Evolutionary conservation across 2,888 invertebrate species (phyloP), one percentile per base, ranked within the genome.

Genomic region (Drosophila ochracea): DNA sequence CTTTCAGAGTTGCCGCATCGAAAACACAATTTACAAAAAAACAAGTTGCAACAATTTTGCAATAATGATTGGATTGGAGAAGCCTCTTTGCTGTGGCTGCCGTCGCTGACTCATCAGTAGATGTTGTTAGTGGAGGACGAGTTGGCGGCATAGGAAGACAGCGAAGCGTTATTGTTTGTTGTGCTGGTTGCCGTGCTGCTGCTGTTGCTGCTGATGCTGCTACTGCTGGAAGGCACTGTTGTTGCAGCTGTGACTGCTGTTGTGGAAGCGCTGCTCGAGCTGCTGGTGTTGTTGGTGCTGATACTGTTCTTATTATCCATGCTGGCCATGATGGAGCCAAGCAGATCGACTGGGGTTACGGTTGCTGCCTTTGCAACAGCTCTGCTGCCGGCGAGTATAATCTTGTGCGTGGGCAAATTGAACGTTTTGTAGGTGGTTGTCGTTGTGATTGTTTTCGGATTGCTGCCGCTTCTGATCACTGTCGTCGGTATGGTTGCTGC

Each of bases 321-420:
- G 84, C 93, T 92, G 72, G 93, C 93, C 91, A 93, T 93, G 30
- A 93, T 93, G 25, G 93, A 93, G 74, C 93, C 93, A n/a, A 93
- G 86, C 55, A 93, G 88, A 84, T 93, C 93, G 43, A 92, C 86
- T 16, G 78, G 86, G 33, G 82, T 77, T 21, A 76, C 80, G 16
- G 73, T 10, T 49, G 89, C 68, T 11, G 77, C 28, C 25, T 77
- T 88, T 30, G 67, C 21, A 13, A 76, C 68, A 49, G 66, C 62
- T 49, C 83, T 67, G 65, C 64, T 77, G 60, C 71, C 74, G 58
- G 91, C 65, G n/a, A 90, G 68, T 37, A 86, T 89, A 54, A 89
- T 84, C 65, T 89, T 89, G 68, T 89, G 81, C 68, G 90, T 62
- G 68, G 85, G 77, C 59, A 90, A 73, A 58, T 73, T 91, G 60